These are phyloP conservation scores for Plumapathes pennacea DNA, from an alignment of 92 coral and sea anemone species.

Conservation along the genomic window DNA sequence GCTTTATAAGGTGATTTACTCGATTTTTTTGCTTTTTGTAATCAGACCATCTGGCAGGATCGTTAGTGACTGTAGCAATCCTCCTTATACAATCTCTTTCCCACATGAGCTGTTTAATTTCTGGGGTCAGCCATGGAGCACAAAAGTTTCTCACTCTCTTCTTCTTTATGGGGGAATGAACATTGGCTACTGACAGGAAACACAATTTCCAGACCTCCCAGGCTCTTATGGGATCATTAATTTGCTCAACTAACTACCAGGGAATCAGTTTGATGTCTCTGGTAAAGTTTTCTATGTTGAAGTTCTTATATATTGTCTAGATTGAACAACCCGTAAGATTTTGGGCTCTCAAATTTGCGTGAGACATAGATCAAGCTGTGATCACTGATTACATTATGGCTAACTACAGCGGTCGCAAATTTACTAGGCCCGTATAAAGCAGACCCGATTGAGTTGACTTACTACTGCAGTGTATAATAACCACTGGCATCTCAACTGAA, in stretches of 20 bases:
- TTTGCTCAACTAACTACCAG: constrained; percentile 3
- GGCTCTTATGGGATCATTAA: constrained; percentile 13
- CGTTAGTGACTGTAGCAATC: constrained; percentile 26
- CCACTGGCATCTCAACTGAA: too few species aligned
- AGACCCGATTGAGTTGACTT: too few species aligned
- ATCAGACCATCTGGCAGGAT: constrained; percentile 23
- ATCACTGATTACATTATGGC: too few species aligned
- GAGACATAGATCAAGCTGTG: too few species aligned
- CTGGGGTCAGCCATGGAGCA: constrained; percentile 50
- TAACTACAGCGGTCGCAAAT: too few species aligned
- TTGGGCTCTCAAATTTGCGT: too few species aligned
- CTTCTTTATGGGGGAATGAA: constrained; percentile 32
- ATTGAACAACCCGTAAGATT: too few species aligned
- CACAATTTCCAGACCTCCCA: constrained; percentile 26
- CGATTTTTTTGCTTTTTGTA: constrained; percentile 16
- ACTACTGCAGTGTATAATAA: too few species aligned
- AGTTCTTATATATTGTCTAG: too few species aligned
- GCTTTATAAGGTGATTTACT: constrained; percentile 24
- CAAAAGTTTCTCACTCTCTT: constrained; percentile 27
- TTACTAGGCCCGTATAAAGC: too few species aligned
- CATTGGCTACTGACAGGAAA: constrained; percentile 32
- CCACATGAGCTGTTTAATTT: constrained; percentile 40
- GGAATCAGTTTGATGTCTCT: too few species aligned
- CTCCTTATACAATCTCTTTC: constrained; percentile 46
- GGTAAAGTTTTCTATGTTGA: too few species aligned